phyloP scores from a whole-genome alignment of 2,888 invertebrate genomes.

The Callyntrura guangdongensis region DNA sequence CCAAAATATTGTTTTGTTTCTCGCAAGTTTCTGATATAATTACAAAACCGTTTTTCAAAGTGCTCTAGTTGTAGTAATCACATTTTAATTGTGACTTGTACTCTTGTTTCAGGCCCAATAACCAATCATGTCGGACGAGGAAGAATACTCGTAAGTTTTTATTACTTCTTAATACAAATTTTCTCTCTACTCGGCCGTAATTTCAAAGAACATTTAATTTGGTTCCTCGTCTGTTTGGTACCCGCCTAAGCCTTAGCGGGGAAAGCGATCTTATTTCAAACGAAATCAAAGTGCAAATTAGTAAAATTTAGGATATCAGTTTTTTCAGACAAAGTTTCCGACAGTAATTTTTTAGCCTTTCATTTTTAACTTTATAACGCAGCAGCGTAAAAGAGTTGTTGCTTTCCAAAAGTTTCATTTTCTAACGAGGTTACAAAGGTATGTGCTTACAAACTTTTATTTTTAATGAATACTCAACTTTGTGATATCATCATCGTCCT shows the following conservation, averaged over 20 bases:
- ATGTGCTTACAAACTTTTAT: conserved; percentile 19
- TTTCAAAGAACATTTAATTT: conserved; percentile 2
- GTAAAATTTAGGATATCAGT: neutral
- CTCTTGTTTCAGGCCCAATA: conserved; percentile 70
- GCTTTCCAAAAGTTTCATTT: conserved; percentile 20
- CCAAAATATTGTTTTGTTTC: conserved; percentile 9
- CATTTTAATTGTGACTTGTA: conserved; percentile 56
- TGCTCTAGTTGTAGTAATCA: neutral
- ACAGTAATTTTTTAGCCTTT: neutral
- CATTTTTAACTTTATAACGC: neutral
- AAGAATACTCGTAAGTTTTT: conserved; percentile 82
- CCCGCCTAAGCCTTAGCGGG: neutral
- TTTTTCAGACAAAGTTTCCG: neutral
- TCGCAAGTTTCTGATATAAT: neutral
- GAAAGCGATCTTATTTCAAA: neutral
- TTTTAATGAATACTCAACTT: neutral
- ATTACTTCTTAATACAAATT: neutral
- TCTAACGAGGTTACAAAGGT: conserved; percentile 9
- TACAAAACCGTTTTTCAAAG: conserved; percentile 25
- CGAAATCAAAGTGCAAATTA: neutral
- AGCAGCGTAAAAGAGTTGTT: neutral
- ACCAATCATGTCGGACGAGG: conserved; percentile 82
- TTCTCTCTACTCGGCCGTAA: too few species aligned
- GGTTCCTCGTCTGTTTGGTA: neutral
- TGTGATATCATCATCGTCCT: conserved; percentile 1